Base-by-base conservation (phyloP, 1,140 invertebrate species). In the Phthorimaea operculella region DNA sequence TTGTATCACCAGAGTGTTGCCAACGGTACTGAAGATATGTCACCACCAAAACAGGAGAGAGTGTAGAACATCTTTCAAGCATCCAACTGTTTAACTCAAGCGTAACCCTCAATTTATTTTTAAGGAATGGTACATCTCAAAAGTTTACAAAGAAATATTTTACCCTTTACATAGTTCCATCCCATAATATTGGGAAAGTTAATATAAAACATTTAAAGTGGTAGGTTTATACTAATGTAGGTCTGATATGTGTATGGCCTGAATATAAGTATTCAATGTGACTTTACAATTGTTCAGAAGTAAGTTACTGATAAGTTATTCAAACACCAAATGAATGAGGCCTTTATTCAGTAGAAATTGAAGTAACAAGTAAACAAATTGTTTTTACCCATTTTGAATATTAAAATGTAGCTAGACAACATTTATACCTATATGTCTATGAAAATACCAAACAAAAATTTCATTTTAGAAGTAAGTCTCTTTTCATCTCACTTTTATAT, bases 1-100 rank as follows among this genome's bases (percentile, higher is more conserved):
- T 62, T 89, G 12, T 87, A 87, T 54, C 85, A 87, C 70, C 82
- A 87, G 55, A 87, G 84, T 80, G 83, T 87, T 51, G 66, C 84
- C 33, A 87, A 87, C 63, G 85, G 83, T 8, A 76, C 72, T 17
- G 84, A 86, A 61, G 83, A 86, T 71, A 70, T 85, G 9, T 77
- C 82, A 34, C 66, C 83, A 18, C 66, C 81, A 55, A 86, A 72
- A 56, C 82, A 85, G 63, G 84, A 86, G 60, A 68, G 78, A 70
- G 79, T 85, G 17, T 83, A 83, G 60, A 61, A 45, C 21, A 21
- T 12, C 11, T 21, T 49, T 52, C 63, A 62, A 62, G 52, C 67
- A 66, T 39, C 36, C 14, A 47, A 28, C 45, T 15, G 9, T 74
- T 60, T 67, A 65, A 69, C 51, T 72, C 67, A 72, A 60, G 58